Percentiles rank a stretch among this genome's conserved stretches.
phyloP scores from a whole-genome alignment of 2,797 vertebrate genomes.

The Muscicapa striata region DNA sequence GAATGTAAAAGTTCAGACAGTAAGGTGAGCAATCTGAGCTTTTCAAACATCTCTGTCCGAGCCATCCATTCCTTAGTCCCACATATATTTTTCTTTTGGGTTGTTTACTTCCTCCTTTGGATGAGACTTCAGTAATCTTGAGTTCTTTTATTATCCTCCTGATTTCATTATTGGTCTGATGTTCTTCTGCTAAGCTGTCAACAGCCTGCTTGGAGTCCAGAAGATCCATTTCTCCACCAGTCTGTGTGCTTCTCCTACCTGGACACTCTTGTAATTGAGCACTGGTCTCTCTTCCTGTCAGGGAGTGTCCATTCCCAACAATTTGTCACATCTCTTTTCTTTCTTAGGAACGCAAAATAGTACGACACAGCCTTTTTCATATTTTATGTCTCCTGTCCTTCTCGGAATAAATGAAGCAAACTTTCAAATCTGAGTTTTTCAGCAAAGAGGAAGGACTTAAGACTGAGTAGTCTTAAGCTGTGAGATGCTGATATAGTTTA shows the following conservation, averaged over 20 bases:
- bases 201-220: neutral
- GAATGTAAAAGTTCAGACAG: neutral
- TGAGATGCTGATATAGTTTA: neutral
- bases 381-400: neutral
- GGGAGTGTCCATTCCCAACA: neutral
- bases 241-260: neutral
- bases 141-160: neutral
- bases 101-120: neutral
- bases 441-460: neutral
- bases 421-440: neutral
- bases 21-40: neutral
- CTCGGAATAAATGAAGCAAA: neutral
- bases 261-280: neutral
- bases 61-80: neutral
- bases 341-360: neutral
- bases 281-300: neutral
- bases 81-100: neutral
- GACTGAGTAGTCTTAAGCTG: neutral
- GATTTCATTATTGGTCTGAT: neutral
- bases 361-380: neutral
- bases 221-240: neutral
- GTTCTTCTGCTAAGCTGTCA: neutral
- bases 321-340: neutral
- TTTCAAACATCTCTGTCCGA: neutral
- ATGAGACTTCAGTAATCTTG: neutral